phyloP scores from a whole-genome alignment of 2,888 invertebrate genomes.

The Cetonia aurata region DNA sequence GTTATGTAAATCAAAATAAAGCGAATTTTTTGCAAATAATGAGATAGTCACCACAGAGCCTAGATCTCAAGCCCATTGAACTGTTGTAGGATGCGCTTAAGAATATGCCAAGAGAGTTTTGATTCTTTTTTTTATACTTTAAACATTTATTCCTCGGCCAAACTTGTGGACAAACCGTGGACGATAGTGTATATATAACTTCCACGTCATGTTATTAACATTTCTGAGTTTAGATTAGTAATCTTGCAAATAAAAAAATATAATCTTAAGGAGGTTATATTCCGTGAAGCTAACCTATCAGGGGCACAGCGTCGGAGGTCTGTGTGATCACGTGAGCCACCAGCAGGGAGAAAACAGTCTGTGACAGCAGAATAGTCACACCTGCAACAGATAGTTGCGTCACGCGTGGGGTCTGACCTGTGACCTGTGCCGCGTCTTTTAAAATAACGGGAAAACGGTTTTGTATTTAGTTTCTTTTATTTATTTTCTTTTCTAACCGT shows the following conservation, averaged over 20 bases:
- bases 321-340: slow-evolving; percentile 99
- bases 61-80: too few relatives aligned
- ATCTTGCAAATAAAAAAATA: slow-evolving; percentile 61
- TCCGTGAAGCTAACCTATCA: slow-evolving; percentile 83
- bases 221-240: slow-evolving; percentile 45
- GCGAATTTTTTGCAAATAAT: too few relatives aligned
- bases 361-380: slow-evolving; percentile 98
- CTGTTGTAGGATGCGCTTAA: too few relatives aligned
- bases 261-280: slow-evolving; percentile 47
- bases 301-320: slow-evolving; percentile 99
- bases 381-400: slow-evolving; percentile 85
- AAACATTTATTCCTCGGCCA: too few relatives aligned
- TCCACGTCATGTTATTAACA: too few relatives aligned
- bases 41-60: too few relatives aligned
- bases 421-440: slow-evolving; percentile 63
- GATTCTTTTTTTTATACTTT: too few relatives aligned
- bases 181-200: too few relatives aligned
- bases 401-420: slow-evolving; percentile 67
- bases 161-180: too few relatives aligned
- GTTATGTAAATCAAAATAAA: too few relatives aligned
- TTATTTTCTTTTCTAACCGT: background rate
- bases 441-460: slow-evolving; percentile 36
- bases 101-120: too few relatives aligned
- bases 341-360: slow-evolving; percentile 99
- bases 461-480: slow-evolving; percentile 17